phyloP scores from a whole-genome alignment of 2,888 invertebrate species.

The Rotaria socialis region DNA sequence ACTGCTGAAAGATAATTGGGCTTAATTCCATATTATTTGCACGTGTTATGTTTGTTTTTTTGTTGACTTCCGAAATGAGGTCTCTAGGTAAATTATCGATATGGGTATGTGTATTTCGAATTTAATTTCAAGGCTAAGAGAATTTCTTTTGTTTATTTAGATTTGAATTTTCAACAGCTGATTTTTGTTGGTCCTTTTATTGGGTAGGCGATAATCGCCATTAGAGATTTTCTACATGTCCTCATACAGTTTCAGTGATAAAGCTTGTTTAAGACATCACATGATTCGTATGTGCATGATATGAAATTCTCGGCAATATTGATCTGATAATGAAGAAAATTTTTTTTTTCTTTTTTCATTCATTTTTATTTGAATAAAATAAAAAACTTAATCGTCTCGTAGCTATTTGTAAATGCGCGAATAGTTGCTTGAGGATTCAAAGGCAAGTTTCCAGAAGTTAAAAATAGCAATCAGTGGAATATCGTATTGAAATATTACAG shows the following conservation, averaged over 20 bases:
- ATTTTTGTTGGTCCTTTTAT: background rate
- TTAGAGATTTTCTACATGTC: background rate
- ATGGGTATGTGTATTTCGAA: background rate
- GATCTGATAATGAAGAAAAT: background rate
- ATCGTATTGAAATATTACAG: too few species aligned
- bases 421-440: background rate
- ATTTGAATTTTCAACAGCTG: background rate
- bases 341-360: too few species aligned
- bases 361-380: background rate
- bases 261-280: background rate
- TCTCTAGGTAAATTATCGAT: background rate
- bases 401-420: background rate
- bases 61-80: background rate
- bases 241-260: background rate
- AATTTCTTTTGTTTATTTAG: background rate
- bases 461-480: too few species aligned
- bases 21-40: background rate
- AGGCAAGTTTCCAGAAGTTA: background rate
- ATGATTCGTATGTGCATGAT: background rate
- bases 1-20: background rate
- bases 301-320: background rate
- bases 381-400: background rate
- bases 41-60: background rate
- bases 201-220: constrained; percentile 5
- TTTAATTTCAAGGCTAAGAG: background rate